phyloP scores from a whole-genome alignment of 2,113 vertebrate species.

The Bagarius yarrelli region DNA sequence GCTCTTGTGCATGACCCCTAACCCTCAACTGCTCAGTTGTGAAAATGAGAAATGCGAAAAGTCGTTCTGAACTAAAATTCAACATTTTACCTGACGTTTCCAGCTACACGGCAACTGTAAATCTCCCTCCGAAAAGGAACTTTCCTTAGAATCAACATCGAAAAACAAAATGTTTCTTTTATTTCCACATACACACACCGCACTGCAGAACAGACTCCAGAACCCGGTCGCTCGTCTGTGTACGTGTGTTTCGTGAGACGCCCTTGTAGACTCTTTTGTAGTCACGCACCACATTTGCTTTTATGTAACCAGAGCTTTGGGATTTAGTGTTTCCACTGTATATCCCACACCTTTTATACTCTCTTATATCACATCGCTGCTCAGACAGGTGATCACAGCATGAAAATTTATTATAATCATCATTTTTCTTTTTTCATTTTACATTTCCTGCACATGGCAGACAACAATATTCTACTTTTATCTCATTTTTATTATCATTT shows the following conservation, averaged over 20 bases:
- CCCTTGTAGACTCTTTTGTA: neutral
- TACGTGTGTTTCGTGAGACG: neutral
- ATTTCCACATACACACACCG: no score
- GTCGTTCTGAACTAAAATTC: no score
- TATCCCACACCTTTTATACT: neutral
- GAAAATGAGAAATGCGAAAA: no score
- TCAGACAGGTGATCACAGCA: neutral
- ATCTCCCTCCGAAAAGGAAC: no score
- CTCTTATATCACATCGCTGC: neutral
- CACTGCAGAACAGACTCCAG: neutral
- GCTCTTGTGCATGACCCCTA: no score
- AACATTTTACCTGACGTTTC: neutral
- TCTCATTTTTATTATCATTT: no score
- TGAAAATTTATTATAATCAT: neutral
- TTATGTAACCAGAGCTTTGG: constrained; percentile 7
- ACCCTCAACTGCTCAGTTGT: no score
- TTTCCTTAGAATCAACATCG: neutral
- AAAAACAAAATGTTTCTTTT: no score
- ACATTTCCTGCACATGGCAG: neutral
- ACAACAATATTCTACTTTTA: no score
- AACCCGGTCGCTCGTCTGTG: neutral
- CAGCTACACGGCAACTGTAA: neutral
- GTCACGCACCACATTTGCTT: constrained; percentile 5
- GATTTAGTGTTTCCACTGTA: neutral
- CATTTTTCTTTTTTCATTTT: neutral